These are phyloP conservation scores for Drosophila falleni DNA, from an alignment of 2,888 invertebrate species.

Conservation along the genomic window DNA sequence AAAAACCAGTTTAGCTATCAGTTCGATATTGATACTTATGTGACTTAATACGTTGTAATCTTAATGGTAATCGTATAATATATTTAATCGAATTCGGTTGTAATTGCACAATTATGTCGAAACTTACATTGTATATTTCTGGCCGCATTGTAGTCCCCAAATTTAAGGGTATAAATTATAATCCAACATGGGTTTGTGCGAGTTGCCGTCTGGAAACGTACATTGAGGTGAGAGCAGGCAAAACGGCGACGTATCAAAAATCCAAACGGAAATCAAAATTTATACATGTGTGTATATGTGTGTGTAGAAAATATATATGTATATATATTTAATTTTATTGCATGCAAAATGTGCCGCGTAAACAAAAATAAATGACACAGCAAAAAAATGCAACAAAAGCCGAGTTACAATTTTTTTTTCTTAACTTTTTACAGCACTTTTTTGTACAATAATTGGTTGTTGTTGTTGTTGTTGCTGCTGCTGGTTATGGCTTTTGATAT, in stretches of 20 bases:
- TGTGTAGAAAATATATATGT: background rate
- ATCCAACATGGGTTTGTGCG: slow-evolving; percentile 84
- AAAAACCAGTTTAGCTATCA: slow-evolving; percentile 26
- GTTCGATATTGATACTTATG: slow-evolving; percentile 26
- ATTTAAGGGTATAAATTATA: slow-evolving; percentile 85
- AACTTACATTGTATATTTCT: slow-evolving; percentile 85
- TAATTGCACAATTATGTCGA: slow-evolving; percentile 28
- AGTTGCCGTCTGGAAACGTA: slow-evolving; percentile 58
- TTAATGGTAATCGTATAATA: slow-evolving; percentile 5
- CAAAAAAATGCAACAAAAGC: slow-evolving; percentile 57
- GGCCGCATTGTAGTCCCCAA: slow-evolving; percentile 85
- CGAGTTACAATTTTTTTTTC: slow-evolving; percentile 41
- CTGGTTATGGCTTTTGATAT: slow-evolving; percentile 32
- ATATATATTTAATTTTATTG: slow-evolving; percentile 17
- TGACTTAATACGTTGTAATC: slow-evolving; percentile 39
- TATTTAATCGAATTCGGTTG: slow-evolving; percentile 4
- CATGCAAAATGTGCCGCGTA: slow-evolving; percentile 47
- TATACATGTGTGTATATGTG: slow-evolving; percentile 17
- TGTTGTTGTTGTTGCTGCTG: slow-evolving; percentile 17
- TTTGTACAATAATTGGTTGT: slow-evolving; percentile 28
- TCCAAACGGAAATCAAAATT: slow-evolving; percentile 60
- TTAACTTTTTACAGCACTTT: slow-evolving; percentile 41
- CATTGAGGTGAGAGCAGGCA: slow-evolving; percentile 37
- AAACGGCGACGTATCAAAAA: slow-evolving; percentile 36
- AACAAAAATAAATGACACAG: slow-evolving; percentile 53